Evolutionary conservation across 2,797 vertebrate species (phyloP).

Genomic region (Silurus lanzhouensis): DNA sequence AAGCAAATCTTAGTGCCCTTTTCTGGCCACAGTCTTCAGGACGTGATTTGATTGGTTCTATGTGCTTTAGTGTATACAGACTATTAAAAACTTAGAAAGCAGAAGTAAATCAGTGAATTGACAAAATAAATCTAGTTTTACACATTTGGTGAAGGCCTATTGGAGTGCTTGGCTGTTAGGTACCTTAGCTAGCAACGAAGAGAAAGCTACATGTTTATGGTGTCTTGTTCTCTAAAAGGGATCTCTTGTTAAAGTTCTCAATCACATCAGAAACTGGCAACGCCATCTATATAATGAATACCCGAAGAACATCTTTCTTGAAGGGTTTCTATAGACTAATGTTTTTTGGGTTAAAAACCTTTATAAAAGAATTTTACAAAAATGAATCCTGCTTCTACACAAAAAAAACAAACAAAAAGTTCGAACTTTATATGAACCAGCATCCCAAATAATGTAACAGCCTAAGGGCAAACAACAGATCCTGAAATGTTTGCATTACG

Average conservation of each 20-base stretch:
- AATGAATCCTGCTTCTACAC: not conserved
- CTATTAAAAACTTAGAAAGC: not conserved
- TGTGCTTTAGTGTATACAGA: no score
- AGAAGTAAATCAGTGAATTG: not conserved
- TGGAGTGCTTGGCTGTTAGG: not conserved
- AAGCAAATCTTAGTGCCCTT: not conserved
- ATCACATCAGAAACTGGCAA: not conserved
- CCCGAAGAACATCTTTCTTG: not conserved
- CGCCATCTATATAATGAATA: not conserved
- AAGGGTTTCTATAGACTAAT: not conserved
- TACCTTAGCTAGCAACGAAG: not conserved
- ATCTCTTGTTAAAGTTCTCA: not conserved
- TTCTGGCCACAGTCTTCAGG: not conserved
- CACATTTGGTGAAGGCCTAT: not conserved
- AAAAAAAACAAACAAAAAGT: not conserved
- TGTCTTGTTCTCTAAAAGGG: not conserved
- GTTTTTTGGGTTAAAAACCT: not conserved
- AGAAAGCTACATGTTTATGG: not conserved
- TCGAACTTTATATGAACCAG: conserved; percentile 4
- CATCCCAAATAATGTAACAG: not conserved
- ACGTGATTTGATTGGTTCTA: not conserved
- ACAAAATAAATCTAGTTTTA: not conserved
- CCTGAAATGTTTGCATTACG: not conserved
- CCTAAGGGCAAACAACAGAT: not conserved
- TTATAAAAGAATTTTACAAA: not conserved